phyloP scores from a whole-genome alignment of 1,140 invertebrate genomes.

The Hestina assimilis region DNA sequence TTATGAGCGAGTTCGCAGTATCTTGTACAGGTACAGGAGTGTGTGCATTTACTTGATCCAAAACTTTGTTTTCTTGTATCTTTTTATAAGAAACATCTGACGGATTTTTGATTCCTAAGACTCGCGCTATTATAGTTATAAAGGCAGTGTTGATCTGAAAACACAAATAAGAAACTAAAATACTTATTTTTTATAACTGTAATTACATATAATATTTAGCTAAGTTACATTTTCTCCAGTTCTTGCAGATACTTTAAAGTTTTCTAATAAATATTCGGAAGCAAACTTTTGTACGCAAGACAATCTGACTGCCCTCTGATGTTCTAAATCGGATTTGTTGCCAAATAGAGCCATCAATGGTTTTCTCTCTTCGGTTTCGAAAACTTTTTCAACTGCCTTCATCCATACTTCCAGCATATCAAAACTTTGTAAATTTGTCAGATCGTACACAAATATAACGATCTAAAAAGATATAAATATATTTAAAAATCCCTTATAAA shows the following conservation, averaged over 20 bases:
- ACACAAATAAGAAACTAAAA: slow-evolving; percentile 1
- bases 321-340: slow-evolving; percentile 95
- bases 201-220: neutral
- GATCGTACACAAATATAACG: slow-evolving; percentile 91
- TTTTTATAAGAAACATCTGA: slow-evolving; percentile 26
- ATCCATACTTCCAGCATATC: slow-evolving; percentile 89
- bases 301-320: slow-evolving; percentile 87
- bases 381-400: slow-evolving; percentile 80
- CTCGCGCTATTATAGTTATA: slow-evolving; percentile 56
- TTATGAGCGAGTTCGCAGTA: slow-evolving; percentile 50
- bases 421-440: slow-evolving; percentile 90
- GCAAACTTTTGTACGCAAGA: slow-evolving; percentile 90
- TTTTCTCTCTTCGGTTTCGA: slow-evolving; percentile 75
- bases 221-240: slow-evolving; percentile 89
- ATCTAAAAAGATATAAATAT: slow-evolving; percentile 81
- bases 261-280: slow-evolving; percentile 85
- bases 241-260: slow-evolving; percentile 90
- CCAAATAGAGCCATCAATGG: slow-evolving; percentile 88
- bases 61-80: slow-evolving; percentile 16
- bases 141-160: slow-evolving; percentile 66
- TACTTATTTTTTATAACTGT: neutral
- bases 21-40: slow-evolving; percentile 20
- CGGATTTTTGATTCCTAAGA: slow-evolving; percentile 49
- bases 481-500: neutral
- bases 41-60: slow-evolving; percentile 7